These are phyloP conservation scores for Gymnocephalus cernua DNA, from an alignment of 2,113 vertebrate species.

Conservation along the genomic window DNA sequence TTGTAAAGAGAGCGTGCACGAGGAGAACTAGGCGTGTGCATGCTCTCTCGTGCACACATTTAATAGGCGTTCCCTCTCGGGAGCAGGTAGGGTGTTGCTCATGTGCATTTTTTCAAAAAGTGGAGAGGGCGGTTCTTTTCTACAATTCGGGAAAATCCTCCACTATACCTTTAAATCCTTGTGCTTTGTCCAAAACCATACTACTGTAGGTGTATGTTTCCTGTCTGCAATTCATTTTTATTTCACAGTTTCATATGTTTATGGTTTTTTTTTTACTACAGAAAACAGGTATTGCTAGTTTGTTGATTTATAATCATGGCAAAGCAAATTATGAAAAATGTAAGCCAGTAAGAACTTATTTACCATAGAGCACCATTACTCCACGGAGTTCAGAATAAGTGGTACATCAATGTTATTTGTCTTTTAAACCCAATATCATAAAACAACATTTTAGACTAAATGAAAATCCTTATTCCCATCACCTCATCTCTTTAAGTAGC, in stretches of 20 bases:
- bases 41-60: no score
- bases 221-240: not conserved
- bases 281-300: not conserved
- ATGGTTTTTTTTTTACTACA: not conserved
- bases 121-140: no score
- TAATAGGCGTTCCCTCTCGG: no score
- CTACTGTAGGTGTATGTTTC: no score
- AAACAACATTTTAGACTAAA: not conserved
- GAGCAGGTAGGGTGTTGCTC: no score
- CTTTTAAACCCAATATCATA: not conserved
- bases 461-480: not conserved
- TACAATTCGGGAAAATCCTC: no score
- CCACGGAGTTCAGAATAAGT: no score
- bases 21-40: no score
- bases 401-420: not conserved
- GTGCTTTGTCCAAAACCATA: no score
- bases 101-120: no score
- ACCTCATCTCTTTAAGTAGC: not conserved
- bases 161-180: no score
- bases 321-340: not conserved
- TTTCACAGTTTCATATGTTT: not conserved
- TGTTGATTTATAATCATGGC: not conserved
- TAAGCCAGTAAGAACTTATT: not conserved
- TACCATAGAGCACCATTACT: not conserved
- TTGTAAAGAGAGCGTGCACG: no score